Evolutionary conservation across 1,140 invertebrate genomes (phyloP).

Genomic region (Helicoverpa armigera): DNA sequence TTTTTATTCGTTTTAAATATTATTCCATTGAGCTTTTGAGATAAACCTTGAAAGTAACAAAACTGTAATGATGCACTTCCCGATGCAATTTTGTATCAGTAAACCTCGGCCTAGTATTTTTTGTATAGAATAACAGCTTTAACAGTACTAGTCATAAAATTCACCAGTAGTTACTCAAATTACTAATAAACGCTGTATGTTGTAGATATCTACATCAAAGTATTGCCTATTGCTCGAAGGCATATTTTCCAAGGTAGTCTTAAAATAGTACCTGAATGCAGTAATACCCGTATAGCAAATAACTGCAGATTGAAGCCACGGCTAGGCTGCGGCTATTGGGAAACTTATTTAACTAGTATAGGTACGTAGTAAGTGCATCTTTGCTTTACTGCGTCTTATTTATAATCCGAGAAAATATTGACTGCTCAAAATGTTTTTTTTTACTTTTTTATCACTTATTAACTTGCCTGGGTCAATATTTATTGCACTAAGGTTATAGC

Average conservation of each 20-base stretch:
- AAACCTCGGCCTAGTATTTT: not conserved
- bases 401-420: not conserved
- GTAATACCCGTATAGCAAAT: constrained; percentile 6
- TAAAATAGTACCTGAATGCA: constrained; percentile 31
- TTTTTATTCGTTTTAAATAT: too few relatives aligned
- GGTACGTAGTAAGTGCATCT: not conserved
- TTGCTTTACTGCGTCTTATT: not conserved
- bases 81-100: not conserved
- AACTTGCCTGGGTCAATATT: too few relatives aligned
- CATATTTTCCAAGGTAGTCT: constrained; percentile 38
- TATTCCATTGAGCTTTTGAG: too few relatives aligned
- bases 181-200: constrained; percentile 22
- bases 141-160: not conserved
- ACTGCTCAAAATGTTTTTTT: too few relatives aligned
- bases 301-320: constrained; percentile 19
- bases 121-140: not conserved
- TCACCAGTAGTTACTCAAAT: not conserved
- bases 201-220: constrained; percentile 18
- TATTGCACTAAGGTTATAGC: too few relatives aligned
- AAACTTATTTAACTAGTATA: constrained; percentile 22
- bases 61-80: constrained; percentile 2
- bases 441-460: too few relatives aligned
- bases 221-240: constrained; percentile 29
- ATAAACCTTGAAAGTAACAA: constrained; percentile 1
- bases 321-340: constrained; percentile 9